These are phyloP conservation scores for Malurus splendens DNA, from an alignment of 2,797 vertebrate species.

Conservation along the genomic window DNA sequence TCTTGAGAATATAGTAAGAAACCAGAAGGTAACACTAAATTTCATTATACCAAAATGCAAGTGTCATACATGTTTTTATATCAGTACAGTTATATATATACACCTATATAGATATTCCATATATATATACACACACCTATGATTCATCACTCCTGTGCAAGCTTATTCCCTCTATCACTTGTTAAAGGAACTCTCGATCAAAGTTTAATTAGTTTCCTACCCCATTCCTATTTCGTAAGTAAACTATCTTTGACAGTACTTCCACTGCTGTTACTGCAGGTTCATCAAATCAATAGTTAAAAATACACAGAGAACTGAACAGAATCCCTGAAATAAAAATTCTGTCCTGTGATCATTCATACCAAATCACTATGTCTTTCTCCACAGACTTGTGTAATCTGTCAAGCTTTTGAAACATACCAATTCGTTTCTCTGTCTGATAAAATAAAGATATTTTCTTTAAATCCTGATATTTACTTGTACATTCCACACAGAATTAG, in stretches of 20 bases:
- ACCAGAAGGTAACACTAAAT: background rate
- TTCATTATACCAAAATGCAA: background rate
- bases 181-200: background rate
- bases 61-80: background rate
- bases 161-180: background rate
- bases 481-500: background rate
- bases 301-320: background rate
- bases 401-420: background rate
- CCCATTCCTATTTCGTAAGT: background rate
- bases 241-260: background rate
- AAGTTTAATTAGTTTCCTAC: background rate
- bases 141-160: background rate
- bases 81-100: background rate
- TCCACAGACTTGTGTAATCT: background rate
- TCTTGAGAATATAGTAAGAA: background rate
- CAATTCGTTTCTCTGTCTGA: background rate
- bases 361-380: background rate
- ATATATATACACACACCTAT: background rate
- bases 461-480: background rate
- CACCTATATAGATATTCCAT: background rate
- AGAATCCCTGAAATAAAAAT: conserved; percentile 2
- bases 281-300: conserved; percentile 34
- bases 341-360: background rate
- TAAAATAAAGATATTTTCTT: background rate
- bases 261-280: background rate